Evolutionary conservation across 2,888 invertebrate genomes (phyloP).

Genomic region (Dolichopus griseipennis): DNA sequence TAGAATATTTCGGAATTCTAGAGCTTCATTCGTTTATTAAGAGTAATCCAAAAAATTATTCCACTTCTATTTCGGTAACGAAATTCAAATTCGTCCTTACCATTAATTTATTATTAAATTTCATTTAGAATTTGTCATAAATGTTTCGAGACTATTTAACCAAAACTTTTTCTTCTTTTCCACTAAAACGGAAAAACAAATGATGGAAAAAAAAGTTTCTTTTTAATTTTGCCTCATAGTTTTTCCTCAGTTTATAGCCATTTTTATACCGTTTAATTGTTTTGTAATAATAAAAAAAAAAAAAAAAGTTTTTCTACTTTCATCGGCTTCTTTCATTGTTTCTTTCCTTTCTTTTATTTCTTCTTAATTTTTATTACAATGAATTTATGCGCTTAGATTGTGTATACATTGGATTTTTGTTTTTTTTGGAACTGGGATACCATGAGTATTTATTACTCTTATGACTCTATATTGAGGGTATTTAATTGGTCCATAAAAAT

Average conservation of each 20-base stretch:
- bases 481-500: not conserved
- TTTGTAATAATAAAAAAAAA: not conserved
- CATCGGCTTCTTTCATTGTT: no score
- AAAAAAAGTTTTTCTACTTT: no score
- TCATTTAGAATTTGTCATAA: not conserved
- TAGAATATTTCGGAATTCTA: no score
- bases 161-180: not conserved
- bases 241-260: not conserved
- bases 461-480: not conserved
- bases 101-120: not conserved
- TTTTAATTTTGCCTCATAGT: not conserved
- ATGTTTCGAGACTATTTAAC: not conserved
- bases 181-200: no score
- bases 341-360: not conserved
- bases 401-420: no score
- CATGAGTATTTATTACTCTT: not conserved
- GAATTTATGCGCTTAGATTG: no score
- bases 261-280: conserved; percentile 1
- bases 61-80: no score
- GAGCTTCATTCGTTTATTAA: no score
- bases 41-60: no score
- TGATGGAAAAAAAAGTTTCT: not conserved
- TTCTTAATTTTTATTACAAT: not conserved
- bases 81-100: no score
- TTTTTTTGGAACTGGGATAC: not conserved